Evolutionary conservation across 1,140 invertebrate species (phyloP).

Genomic region (Drosophila pruinosa): DNA sequence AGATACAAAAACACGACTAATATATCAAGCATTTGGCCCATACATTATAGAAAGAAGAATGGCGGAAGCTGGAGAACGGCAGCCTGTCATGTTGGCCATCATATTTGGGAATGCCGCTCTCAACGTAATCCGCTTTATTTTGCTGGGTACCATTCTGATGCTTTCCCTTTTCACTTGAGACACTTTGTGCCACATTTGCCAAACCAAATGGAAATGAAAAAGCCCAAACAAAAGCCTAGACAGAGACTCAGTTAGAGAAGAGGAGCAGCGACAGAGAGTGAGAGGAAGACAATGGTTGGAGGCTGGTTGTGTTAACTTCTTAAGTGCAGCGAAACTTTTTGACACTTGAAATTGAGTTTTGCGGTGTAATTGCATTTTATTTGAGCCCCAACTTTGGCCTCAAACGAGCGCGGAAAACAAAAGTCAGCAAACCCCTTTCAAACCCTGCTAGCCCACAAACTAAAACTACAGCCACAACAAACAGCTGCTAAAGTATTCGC

Average conservation of each 20-base stretch:
- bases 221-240: slow-evolving; percentile 25
- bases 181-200: slow-evolving; percentile 30
- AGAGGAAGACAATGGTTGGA: neutral
- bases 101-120: slow-evolving; percentile 43
- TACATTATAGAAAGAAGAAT: slow-evolving; percentile 40
- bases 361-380: slow-evolving; percentile 80
- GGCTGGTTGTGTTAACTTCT: slow-evolving; percentile 60
- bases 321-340: slow-evolving; percentile 78
- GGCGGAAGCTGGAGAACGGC: neutral
- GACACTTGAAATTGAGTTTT: slow-evolving; percentile 80
- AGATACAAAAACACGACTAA: slow-evolving; percentile 52
- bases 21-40: slow-evolving; percentile 61
- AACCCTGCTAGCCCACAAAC: neutral
- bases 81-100: slow-evolving; percentile 36
- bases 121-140: slow-evolving; percentile 63
- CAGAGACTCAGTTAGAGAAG: neutral
- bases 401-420: slow-evolving; percentile 35
- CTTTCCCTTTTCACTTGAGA: slow-evolving; percentile 9
- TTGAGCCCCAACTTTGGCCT: slow-evolving; percentile 46
- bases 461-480: neutral
- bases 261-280: neutral
- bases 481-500: slow-evolving; percentile 5
- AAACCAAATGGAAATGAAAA: slow-evolving; percentile 38
- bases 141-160: slow-evolving; percentile 33
- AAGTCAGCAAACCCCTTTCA: slow-evolving; percentile 35